A percentile compares a stretch with the other conserved stretches of the same genome.
Evolutionary conservation across 2,797 vertebrate genomes (phyloP).

Genomic region (Strix occidentalis): DNA sequence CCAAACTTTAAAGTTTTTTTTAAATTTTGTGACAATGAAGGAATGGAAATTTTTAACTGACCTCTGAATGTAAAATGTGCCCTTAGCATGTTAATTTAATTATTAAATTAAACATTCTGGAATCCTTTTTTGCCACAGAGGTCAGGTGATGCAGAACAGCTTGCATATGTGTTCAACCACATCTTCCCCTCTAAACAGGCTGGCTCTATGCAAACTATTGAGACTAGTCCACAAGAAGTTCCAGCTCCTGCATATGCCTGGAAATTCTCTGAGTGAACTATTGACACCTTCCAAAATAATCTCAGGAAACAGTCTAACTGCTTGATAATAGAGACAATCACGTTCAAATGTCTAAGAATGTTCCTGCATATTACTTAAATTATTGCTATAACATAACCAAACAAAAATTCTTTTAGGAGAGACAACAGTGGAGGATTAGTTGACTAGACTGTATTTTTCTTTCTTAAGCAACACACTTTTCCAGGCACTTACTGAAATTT

Average conservation of each 20-base stretch:
- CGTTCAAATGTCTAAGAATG: background rate
- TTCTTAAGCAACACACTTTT: background rate
- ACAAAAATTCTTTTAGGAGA: background rate
- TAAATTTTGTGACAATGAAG: background rate
- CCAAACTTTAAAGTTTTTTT: background rate
- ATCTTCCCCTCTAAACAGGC: background rate
- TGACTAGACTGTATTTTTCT: background rate
- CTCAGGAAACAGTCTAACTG: background rate
- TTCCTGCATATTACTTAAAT: background rate
- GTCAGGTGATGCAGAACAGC: background rate
- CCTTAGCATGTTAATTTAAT: background rate
- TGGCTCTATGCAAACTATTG: background rate
- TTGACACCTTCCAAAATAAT: background rate
- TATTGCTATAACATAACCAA: background rate
- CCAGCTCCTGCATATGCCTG: background rate
- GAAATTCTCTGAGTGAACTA: background rate
- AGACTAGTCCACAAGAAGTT: background rate
- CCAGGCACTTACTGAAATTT: conserved; percentile 18
- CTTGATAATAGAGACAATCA: background rate
- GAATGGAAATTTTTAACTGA: background rate
- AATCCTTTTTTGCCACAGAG: background rate
- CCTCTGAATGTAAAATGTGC: background rate
- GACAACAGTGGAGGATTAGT: background rate
- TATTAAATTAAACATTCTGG: background rate
- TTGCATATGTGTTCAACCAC: background rate